phyloP scores from a whole-genome alignment of 1,140 invertebrate species.

The Drosophila lowei region DNA sequence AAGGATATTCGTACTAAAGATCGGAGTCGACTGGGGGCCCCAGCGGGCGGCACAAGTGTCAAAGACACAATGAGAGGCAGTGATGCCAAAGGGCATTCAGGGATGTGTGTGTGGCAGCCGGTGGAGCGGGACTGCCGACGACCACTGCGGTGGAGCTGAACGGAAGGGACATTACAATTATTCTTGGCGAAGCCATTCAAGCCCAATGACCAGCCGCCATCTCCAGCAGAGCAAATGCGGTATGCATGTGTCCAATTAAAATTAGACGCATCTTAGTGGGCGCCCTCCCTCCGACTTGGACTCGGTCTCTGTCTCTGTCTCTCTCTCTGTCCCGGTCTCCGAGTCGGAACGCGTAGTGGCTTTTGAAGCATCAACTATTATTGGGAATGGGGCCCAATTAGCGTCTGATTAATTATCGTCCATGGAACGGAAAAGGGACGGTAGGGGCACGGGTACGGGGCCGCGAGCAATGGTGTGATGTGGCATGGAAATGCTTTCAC shows the following conservation, averaged over 20 bases:
- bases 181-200: constrained; percentile 36
- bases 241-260: constrained; percentile 53
- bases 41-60: too few relatives aligned
- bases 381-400: constrained; percentile 58
- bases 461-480: too few relatives aligned
- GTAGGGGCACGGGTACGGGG: too few relatives aligned
- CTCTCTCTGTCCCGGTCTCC: too few relatives aligned
- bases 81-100: not conserved
- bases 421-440: too few relatives aligned
- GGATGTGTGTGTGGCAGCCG: too few relatives aligned
- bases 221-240: not conserved
- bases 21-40: too few relatives aligned
- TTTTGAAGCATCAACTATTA: constrained; percentile 61
- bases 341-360: constrained; percentile 6
- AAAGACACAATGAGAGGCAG: too few relatives aligned
- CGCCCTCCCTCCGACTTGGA: not conserved
- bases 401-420: constrained; percentile 50
- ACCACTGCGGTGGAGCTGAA: constrained; percentile 1
- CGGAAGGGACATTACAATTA: constrained; percentile 19
- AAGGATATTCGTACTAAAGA: too few relatives aligned
- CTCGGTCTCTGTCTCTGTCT: not conserved
- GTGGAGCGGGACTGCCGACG: too few relatives aligned
- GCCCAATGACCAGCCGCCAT: not conserved
- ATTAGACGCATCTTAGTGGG: constrained; percentile 38
- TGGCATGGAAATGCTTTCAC: too few relatives aligned